Evolutionary conservation across 37 sponge, comb jelly and placozoan species (phyloP).

Genomic region (Cladorhizidae sp.): DNA sequence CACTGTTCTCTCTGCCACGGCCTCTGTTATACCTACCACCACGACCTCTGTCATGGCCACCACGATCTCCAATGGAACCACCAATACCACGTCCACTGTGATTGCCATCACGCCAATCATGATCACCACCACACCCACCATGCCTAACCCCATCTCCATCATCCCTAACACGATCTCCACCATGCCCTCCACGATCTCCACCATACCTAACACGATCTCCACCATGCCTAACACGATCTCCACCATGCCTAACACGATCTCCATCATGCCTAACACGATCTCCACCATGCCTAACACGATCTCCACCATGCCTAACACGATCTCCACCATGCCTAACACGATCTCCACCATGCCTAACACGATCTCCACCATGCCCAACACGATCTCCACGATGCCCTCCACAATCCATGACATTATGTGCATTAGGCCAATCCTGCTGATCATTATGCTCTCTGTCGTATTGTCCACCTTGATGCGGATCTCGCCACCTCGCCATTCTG

Average conservation of each 20-base stretch:
- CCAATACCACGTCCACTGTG: constrained; percentile 2
- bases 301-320: not conserved
- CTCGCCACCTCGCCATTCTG: too few species aligned
- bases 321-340: not conserved
- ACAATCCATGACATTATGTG: too few species aligned
- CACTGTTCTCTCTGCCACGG: not conserved
- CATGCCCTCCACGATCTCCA: too few species aligned
- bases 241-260: too few species aligned
- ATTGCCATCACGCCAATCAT: not conserved
- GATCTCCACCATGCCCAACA: not conserved
- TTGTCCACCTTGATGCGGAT: too few species aligned
- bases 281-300: not conserved
- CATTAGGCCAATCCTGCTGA: too few species aligned
- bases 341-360: constrained; percentile 19
- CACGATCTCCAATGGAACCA: not conserved
- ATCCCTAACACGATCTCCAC: constrained; percentile 16
- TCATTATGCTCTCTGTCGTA: too few species aligned
- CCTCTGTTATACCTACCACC: not conserved
- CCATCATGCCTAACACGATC: too few species aligned
- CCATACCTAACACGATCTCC: too few species aligned
- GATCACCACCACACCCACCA: not conserved
- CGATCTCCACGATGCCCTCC: too few species aligned
- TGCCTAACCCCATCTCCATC: constrained; percentile 29
- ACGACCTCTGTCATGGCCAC: not conserved
- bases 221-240: too few species aligned